Evolutionary conservation across 2,113 vertebrate species (phyloP).

Genomic region (Sebastes fasciatus): DNA sequence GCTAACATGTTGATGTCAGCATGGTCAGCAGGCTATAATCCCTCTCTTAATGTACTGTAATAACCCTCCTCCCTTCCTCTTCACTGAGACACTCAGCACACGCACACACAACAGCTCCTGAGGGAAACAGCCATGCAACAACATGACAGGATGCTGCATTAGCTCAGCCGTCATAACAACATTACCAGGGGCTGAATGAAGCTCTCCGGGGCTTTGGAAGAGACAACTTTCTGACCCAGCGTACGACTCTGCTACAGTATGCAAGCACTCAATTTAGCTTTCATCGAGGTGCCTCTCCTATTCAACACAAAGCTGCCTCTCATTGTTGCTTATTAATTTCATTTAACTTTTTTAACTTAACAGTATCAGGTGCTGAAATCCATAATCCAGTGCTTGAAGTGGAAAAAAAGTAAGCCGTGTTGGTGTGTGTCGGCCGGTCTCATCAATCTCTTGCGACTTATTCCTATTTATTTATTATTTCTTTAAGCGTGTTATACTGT

Average conservation of each 20-base stretch:
- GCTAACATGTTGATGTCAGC: conserved; percentile 74
- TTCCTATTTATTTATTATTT: too few relatives aligned
- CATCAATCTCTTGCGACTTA: too few relatives aligned
- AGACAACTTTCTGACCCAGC: conserved; percentile 44
- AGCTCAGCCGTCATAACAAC: conserved; percentile 30
- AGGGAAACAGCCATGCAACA: conserved; percentile 37
- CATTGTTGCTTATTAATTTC: not conserved
- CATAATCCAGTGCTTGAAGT: too few relatives aligned
- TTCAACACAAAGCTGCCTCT: not conserved
- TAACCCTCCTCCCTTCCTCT: conserved; percentile 12
- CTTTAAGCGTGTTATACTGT: too few relatives aligned
- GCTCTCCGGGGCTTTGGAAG: conserved; percentile 18
- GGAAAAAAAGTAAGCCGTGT: too few relatives aligned
- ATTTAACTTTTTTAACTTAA: not conserved
- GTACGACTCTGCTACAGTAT: not conserved
- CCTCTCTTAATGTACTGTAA: conserved; percentile 58
- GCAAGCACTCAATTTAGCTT: not conserved
- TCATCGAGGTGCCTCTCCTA: not conserved
- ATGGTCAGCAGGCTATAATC: conserved; percentile 61
- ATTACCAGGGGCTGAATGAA: conserved; percentile 43
- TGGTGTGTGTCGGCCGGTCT: too few relatives aligned
- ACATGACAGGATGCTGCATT: conserved; percentile 64
- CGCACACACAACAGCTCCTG: conserved; percentile 37
- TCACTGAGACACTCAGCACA: conserved; percentile 5
- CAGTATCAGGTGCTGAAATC: too few relatives aligned